A percentile compares a stretch with the other conserved stretches of the same genome.
These are phyloP conservation scores for Paracanthobrama guichenoti DNA, from an alignment of 2,113 vertebrate genomes.

Conservation along the genomic window DNA sequence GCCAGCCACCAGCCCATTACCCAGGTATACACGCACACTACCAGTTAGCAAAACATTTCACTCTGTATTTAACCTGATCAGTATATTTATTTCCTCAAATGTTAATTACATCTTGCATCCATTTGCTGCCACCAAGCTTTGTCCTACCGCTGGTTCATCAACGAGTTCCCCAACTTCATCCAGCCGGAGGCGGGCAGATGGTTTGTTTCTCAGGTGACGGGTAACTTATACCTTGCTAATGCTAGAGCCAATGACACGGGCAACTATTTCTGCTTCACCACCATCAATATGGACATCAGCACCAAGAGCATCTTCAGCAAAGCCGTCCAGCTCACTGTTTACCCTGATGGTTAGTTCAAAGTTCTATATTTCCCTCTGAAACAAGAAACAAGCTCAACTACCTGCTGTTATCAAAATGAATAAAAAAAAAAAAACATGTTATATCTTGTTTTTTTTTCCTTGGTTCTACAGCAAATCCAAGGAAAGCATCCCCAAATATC, in stretches of 20 bases:
- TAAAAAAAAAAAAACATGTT: too few relatives aligned
- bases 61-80: not conserved
- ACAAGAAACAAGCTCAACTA: not conserved
- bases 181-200: slow-evolving; percentile 78
- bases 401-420: not conserved
- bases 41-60: not conserved
- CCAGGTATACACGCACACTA: slow-evolving; percentile 77
- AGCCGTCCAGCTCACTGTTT: slow-evolving; percentile 83
- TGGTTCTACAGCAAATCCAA: slow-evolving; percentile 72
- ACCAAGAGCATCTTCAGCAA: slow-evolving; percentile 97
- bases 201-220: slow-evolving; percentile 94
- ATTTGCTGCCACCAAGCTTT: slow-evolving; percentile 73
- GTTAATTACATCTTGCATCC: not conserved
- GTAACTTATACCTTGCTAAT: slow-evolving; percentile 92
- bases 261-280: slow-evolving; percentile 93
- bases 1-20: slow-evolving; percentile 92
- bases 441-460: not conserved
- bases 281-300: slow-evolving; percentile 90
- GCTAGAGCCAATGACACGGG: slow-evolving; percentile 86
- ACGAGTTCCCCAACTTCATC: slow-evolving; percentile 93
- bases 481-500: slow-evolving; percentile 85
- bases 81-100: not conserved
- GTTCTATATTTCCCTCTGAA: not conserved
- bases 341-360: slow-evolving; percentile 81
- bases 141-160: slow-evolving; percentile 93